phyloP scores from a whole-genome alignment of 2,888 invertebrate species.

The Cotesia congregata region DNA sequence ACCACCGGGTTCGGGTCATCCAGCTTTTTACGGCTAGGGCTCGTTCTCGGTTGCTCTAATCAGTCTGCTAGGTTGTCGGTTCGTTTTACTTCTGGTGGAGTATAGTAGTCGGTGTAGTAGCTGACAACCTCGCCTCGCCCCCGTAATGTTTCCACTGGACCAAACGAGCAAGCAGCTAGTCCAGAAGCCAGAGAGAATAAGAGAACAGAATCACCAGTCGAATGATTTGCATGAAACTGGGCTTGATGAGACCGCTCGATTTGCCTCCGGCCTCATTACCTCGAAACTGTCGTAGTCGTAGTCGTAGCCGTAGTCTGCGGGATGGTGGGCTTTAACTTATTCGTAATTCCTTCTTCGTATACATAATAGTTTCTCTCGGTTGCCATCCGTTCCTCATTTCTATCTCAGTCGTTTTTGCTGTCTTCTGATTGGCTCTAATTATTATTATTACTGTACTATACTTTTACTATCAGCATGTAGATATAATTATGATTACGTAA shows the following conservation, averaged over 20 bases:
- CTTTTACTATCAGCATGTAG: neutral
- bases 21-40: constrained; percentile 38
- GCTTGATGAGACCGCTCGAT: constrained; percentile 54
- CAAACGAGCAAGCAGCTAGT: constrained; percentile 27
- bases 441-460: constrained; percentile 21
- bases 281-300: neutral
- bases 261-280: constrained; percentile 57
- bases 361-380: constrained; percentile 30
- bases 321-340: constrained; percentile 1
- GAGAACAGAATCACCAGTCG: constrained; percentile 28
- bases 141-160: constrained; percentile 6
- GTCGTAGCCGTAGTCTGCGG: neutral
- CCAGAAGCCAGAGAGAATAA: constrained; percentile 25
- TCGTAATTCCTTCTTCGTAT: neutral
- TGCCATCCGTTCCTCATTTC: constrained; percentile 42
- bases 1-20: neutral
- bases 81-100: neutral
- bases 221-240: constrained; percentile 60
- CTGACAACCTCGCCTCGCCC: constrained; percentile 42
- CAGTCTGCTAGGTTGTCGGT: neutral
- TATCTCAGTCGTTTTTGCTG: constrained; percentile 5
- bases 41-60: constrained; percentile 42
- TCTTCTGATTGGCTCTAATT: neutral
- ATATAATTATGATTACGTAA: neutral
- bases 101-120: constrained; percentile 23